Conservation (phyloP, 2,113 vertebrate genomes). For the Osmerus mordax region DNA sequence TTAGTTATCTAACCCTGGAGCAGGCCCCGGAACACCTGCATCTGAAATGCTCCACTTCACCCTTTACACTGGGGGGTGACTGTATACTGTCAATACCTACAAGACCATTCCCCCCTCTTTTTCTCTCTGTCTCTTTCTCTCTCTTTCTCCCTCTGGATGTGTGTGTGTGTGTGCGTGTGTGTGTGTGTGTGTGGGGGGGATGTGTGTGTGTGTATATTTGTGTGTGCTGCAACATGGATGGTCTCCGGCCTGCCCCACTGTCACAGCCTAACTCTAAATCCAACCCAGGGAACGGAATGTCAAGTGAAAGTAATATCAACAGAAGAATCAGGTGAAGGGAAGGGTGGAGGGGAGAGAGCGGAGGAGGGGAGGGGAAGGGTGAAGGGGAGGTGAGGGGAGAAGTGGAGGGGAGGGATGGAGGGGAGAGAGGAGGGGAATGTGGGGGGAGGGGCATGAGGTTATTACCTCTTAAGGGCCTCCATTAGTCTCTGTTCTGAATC, state of each 20-base stretch:
- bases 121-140: no score
- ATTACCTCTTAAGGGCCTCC: no score
- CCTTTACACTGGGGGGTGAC: no score
- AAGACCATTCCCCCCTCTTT: no score
- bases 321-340: background rate
- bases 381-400: background rate
- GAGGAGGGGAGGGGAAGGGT: background rate
- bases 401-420: no score
- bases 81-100: no score
- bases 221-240: background rate
- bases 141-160: background rate
- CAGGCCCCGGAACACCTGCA: no score
- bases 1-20: no score
- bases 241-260: background rate
- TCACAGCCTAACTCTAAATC: background rate
- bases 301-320: background rate
- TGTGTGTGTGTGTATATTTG: conserved; percentile 14
- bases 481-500: background rate
- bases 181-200: conserved; percentile 2
- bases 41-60: no score
- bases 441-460: conserved; percentile 1
- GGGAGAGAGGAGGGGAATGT: background rate
- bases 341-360: background rate
- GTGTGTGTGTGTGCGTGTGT: conserved; percentile 8
- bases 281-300: background rate